Conservation (phyloP, 1,140 invertebrate genomes). For the Papilio aristodemus region DNA sequence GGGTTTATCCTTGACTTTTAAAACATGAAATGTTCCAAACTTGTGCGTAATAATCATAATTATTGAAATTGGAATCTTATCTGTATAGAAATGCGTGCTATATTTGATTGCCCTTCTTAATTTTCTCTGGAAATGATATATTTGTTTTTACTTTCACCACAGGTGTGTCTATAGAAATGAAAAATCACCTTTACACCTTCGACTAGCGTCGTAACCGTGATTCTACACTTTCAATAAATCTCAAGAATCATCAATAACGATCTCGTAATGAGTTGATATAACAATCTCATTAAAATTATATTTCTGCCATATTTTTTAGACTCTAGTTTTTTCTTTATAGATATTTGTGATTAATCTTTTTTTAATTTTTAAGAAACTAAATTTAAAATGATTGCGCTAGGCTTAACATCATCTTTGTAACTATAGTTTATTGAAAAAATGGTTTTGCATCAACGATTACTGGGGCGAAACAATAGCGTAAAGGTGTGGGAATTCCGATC, state of each 20-base stretch:
- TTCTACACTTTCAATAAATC: background rate
- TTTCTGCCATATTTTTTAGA: no score
- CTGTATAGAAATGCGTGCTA: background rate
- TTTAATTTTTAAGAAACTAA: no score
- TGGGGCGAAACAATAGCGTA: background rate
- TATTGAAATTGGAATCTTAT: background rate
- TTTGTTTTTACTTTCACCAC: slow-evolving; percentile 10
- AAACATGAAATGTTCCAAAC: background rate
- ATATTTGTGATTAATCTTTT: no score
- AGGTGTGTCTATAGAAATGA: slow-evolving; percentile 14
- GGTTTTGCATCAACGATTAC: no score
- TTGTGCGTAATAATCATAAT: background rate
- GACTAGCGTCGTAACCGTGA: background rate
- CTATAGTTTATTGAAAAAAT: no score
- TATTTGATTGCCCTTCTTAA: background rate
- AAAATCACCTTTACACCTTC: slow-evolving; percentile 14
- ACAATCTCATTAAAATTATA: no score
- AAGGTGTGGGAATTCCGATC: background rate
- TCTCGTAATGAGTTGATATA: no score
- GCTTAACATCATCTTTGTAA: no score
- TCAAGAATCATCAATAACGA: background rate
- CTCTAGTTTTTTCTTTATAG: no score
- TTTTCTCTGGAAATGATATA: slow-evolving; percentile 10
- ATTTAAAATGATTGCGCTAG: no score
- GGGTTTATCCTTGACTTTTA: background rate